Evolutionary conservation across 2,797 vertebrate species (phyloP), one percentile per base, ranked within the genome.

Genomic region (Epinephelus awoara): DNA sequence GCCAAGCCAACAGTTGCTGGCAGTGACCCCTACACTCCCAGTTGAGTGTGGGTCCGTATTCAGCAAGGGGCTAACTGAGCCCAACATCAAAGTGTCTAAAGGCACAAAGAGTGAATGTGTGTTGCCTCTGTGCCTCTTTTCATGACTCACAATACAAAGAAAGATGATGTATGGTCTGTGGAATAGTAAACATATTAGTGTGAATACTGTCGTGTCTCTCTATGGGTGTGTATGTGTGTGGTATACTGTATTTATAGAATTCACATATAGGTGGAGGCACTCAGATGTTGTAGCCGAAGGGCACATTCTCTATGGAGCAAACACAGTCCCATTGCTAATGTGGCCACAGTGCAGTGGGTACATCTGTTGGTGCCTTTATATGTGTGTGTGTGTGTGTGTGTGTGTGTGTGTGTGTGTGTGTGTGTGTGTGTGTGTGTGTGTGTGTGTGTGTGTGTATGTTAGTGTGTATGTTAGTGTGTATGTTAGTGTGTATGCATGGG

Each of bases 241-340:
- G 49, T 62, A 3, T 18, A n/a, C 4, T 38, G 38, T 21, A 47
- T 64, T 17, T 67, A 50, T 57, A 46, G 18, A 64, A 44, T 40
- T 58, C 50, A 46, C 49, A 21, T 83, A 76, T 67, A 85, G 59
- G 76, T 80, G 72, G 18, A 63, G 56, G 14, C 42, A 65, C 75
- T 88, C 84, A 81, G 76, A 89, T 87, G 83, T 73, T 70, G 65
- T 70, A 55, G 75, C 70, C 74, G 61, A n/a, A 75, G 77, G 79
- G 81, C 66, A 59, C 23, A 47, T 46, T 90, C 82, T 80, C 73
- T 13, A 65, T 62, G 63, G 85, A 85, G 70, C 64, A 72, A 76
- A 81, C 72, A 75, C 65, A 71, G 69, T 55, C 23, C 75, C 29
- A 50, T 61, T 59, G 68, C 82, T 80, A 56, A 90, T 85, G 64